Conservation (phyloP, 2,888 invertebrate species). For the Pelosia muscerda region DNA sequence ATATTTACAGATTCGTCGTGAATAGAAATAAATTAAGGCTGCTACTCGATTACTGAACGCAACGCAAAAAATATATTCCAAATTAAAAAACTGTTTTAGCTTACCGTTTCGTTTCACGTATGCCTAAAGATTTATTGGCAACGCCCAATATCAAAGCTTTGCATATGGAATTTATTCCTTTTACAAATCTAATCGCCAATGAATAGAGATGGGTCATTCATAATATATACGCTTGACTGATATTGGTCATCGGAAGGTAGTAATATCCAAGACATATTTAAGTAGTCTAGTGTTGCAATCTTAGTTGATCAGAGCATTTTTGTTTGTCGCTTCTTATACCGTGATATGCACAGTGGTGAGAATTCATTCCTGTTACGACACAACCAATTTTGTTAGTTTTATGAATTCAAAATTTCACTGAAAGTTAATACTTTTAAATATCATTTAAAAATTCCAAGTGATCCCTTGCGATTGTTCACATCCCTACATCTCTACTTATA, state of each 20-base stretch:
- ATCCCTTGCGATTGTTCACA: not conserved
- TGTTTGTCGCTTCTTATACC: too few relatives aligned
- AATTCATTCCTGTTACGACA: too few relatives aligned
- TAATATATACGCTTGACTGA: not conserved
- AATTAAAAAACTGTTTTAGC: conserved; percentile 28
- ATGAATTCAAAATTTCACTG: too few relatives aligned
- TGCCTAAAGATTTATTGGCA: conserved; percentile 56
- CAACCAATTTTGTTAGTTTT: too few relatives aligned
- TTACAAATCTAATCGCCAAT: conserved; percentile 56
- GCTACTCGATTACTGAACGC: not conserved
- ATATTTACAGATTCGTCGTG: not conserved
- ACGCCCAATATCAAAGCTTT: conserved; percentile 60
- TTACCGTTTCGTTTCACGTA: conserved; percentile 43
- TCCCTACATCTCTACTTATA: conserved; percentile 27
- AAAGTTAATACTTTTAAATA: too few relatives aligned
- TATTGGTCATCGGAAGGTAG: too few relatives aligned
- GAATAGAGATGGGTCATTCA: conserved; percentile 41
- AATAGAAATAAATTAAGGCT: not conserved
- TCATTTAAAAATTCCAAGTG: not conserved
- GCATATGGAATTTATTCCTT: conserved; percentile 56
- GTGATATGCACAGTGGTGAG: too few relatives aligned
- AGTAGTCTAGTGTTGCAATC: too few relatives aligned
- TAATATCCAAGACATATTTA: too few relatives aligned
- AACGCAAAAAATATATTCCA: conserved; percentile 4
- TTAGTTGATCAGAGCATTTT: too few relatives aligned